These are phyloP conservation scores for Pangasius djambal DNA, from an alignment of 2,797 vertebrate genomes.

Conservation along the genomic window DNA sequence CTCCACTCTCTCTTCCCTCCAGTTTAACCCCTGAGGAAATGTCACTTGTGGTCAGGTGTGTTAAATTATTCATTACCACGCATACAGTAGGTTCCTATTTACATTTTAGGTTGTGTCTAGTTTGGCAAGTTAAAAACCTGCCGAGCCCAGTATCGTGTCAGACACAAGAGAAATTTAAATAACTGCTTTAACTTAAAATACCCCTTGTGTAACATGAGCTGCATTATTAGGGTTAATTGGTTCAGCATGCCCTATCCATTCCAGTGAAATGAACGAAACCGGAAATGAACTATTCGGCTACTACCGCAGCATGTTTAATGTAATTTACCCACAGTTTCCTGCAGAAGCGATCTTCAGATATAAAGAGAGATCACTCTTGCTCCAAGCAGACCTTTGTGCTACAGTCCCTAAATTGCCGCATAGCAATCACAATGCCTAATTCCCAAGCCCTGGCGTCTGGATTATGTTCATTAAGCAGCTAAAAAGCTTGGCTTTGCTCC, in stretches of 20 bases:
- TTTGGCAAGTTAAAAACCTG: neutral
- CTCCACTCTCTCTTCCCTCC: neutral
- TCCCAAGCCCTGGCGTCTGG: conserved; percentile 10
- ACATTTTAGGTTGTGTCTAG: neutral
- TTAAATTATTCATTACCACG: neutral
- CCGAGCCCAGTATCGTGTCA: neutral
- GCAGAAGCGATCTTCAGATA: conserved; percentile 7
- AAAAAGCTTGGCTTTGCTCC: conserved; percentile 40
- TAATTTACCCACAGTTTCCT: conserved; percentile 42
- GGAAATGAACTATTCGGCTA: conserved; percentile 10
- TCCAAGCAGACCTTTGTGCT: neutral
- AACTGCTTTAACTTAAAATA: neutral
- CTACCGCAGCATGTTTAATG: conserved; percentile 37
- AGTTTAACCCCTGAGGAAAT: neutral
- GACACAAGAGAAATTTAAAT: neutral
- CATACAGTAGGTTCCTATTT: neutral
- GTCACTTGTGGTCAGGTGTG: neutral
- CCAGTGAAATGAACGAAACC: neutral
- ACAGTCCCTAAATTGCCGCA: conserved; percentile 34
- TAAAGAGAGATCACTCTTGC: conserved; percentile 13
- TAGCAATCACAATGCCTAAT: conserved; percentile 30
- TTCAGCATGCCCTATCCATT: neutral
- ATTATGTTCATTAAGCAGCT: conserved; percentile 52
- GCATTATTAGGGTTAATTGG: neutral
- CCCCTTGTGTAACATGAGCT: neutral